Evolutionary conservation across 2,888 invertebrate genomes (phyloP), one percentile per base, ranked within the genome.

Genomic region (Orthosia incerta): DNA sequence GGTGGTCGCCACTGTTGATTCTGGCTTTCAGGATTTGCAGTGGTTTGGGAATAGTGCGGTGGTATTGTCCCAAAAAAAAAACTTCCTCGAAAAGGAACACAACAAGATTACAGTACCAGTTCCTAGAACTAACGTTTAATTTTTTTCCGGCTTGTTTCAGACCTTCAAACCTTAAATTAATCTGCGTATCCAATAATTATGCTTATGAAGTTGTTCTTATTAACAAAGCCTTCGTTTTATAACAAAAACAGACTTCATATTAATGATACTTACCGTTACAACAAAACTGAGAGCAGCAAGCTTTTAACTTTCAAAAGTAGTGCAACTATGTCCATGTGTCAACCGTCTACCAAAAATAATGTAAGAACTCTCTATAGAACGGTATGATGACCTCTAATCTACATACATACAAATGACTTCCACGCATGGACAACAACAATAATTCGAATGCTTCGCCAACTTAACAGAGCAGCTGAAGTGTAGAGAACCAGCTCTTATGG

Each of bases 351-450:
- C 83, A 89, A 90, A 91, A 91, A 91, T 89, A 91, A 90, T 90
- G 90, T 91, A 91, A 89, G 88, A 93, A 90, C 91, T 91, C 91
- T 92, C 91, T 88, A 90, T 89, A 88, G 91, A 91, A 94, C 92
- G 88, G 93, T 94, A 92, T 94, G 94, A 93, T 94, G 95, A 95
- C 95, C 95, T 94, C 93, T 94, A 94, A 94, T 95, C 95, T 94
- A 94, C 94, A 95, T 93, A 93, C 93, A 93, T 93, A 94, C 94
- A 94, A 95, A 95, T 94, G 92, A 94, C 94, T 94, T 93, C 93
- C 93, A 95, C 91, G 94, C 93, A 93, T 95, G 94, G 94, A 94
- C 93, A 95, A 94, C 93, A 91, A 94, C 92, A 93, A 94, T 95
- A 94, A 94, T 94, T 94, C 91, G 91, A 92, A 90, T 89, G 91